phyloP scores from a whole-genome alignment of 2,113 vertebrate genomes.

The Cochlearius cochlearius region DNA sequence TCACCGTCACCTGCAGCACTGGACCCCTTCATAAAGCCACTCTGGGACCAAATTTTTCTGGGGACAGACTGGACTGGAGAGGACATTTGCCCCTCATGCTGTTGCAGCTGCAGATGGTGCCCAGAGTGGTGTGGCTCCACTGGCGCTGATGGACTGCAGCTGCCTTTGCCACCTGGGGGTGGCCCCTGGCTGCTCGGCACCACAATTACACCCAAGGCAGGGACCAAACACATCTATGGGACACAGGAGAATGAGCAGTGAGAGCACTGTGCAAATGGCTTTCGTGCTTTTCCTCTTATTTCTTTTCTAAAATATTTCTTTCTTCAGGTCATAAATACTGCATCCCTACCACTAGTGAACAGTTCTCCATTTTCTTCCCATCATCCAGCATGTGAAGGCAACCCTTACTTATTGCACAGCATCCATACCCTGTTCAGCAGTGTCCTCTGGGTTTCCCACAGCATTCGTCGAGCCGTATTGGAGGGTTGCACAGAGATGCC shows the following conservation, averaged over 20 bases:
- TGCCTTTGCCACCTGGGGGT: no score
- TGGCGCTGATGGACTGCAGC: neutral
- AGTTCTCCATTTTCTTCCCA: neutral
- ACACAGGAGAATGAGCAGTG: neutral
- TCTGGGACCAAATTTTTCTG: neutral
- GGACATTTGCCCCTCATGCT: neutral
- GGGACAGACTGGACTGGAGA: neutral
- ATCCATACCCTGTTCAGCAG: neutral
- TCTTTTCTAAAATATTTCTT: neutral
- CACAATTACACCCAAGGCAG: rapidly evolving
- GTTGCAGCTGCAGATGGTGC: neutral
- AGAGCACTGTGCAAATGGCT: neutral
- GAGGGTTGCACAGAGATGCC: rapidly evolving
- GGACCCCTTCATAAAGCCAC: neutral
- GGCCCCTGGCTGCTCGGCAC: neutral
- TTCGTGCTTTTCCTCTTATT: neutral
- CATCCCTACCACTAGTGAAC: neutral
- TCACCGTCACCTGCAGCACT: neutral
- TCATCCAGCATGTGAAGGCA: neutral
- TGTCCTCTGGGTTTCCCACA: neutral
- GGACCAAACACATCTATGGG: neutral
- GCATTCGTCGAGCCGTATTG: rapidly evolving
- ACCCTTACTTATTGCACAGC: neutral
- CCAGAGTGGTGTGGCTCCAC: neutral
- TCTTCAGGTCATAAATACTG: neutral